Evolutionary conservation across 1,140 invertebrate species (phyloP).

Genomic region (Drosophila eugracilis): DNA sequence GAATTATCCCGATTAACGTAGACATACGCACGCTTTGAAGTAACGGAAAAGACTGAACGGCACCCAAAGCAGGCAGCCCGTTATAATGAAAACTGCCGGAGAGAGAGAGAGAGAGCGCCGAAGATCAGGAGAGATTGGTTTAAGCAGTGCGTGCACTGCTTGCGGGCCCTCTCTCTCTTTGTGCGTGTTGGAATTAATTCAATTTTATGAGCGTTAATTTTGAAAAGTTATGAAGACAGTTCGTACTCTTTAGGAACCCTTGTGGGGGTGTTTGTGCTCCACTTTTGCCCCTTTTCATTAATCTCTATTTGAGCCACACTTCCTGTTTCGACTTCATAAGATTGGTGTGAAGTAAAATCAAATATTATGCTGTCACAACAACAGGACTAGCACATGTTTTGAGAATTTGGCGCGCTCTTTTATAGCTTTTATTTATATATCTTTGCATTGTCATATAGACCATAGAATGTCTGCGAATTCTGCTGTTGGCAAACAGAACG

Average conservation of each 20-base stretch:
- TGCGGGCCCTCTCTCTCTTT: constrained; percentile 7
- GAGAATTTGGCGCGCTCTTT: constrained; percentile 31
- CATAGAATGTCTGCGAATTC: constrained; percentile 53
- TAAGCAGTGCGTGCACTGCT: background rate
- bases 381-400: constrained; percentile 36
- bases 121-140: background rate
- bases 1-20: constrained; percentile 6
- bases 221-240: constrained; percentile 25
- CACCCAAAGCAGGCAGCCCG: constrained; percentile 10
- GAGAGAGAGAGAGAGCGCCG: background rate
- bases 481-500: constrained; percentile 61
- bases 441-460: constrained; percentile 30
- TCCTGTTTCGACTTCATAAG: constrained; percentile 46
- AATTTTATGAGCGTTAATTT: constrained; percentile 79
- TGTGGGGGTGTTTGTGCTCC: constrained; percentile 6
- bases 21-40: constrained; percentile 59
- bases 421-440: background rate
- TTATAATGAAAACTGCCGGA: constrained; percentile 30
- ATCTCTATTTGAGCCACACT: constrained; percentile 28
- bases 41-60: constrained; percentile 66
- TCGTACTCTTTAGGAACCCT: background rate
- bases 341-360: constrained; percentile 38
- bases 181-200: constrained; percentile 65
- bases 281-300: constrained; percentile 18
- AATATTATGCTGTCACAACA: constrained; percentile 12